These are phyloP conservation scores for Alexandromys fortis DNA, from an alignment of 2,113 vertebrate genomes.

Conservation along the genomic window DNA sequence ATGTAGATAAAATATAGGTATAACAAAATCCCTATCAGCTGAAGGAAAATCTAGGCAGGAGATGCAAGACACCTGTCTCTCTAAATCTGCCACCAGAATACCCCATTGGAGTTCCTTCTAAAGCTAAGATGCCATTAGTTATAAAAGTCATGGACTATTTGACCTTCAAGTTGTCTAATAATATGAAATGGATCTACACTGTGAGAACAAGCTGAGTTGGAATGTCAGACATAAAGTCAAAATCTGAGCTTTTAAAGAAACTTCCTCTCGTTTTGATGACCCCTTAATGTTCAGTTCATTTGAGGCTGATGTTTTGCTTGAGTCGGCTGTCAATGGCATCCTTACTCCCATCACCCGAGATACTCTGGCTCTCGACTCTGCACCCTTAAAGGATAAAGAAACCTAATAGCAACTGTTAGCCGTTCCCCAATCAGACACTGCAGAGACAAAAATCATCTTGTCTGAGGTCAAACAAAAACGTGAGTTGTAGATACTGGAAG, in stretches of 20 bases:
- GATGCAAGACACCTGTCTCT: neutral
- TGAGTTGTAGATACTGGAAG: neutral
- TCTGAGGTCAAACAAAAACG: slow-evolving; percentile 2
- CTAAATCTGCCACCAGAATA: neutral
- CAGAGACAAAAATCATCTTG: neutral
- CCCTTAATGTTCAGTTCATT: neutral
- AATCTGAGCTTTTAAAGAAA: neutral
- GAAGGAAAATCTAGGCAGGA: no score
- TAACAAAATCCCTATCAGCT: neutral
- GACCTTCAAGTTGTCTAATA: neutral
- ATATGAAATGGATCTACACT: neutral
- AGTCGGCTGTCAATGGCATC: neutral
- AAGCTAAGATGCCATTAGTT: neutral
- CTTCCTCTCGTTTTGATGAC: neutral
- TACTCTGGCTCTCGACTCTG: neutral
- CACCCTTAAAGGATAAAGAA: neutral
- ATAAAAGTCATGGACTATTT: neutral
- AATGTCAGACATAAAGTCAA: neutral
- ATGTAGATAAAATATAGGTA: neutral
- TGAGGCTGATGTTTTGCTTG: neutral
- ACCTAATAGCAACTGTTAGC: neutral
- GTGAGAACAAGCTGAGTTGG: neutral
- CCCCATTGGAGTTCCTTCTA: neutral
- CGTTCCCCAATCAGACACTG: neutral
- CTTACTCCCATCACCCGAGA: neutral